Percentiles rank a stretch among this genome's conserved stretches.
Conservation (phyloP, 2,797 vertebrate species). For the Telmatherina bonti region DNA sequence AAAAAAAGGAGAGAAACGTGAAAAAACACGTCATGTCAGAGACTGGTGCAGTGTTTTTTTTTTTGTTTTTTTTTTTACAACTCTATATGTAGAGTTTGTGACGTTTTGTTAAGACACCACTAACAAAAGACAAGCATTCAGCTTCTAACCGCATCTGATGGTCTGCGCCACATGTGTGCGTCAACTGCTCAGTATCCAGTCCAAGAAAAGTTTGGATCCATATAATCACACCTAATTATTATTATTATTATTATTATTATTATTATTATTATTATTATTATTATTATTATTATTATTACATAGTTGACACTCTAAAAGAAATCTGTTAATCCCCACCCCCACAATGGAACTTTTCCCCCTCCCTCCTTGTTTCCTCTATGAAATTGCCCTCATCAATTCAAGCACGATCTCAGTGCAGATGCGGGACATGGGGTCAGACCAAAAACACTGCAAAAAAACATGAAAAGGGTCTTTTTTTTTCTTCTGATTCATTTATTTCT, state of each 20-base stretch:
- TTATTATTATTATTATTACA: background rate
- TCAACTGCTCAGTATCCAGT: constrained; percentile 47
- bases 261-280: constrained; percentile 6
- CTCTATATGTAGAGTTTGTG: constrained; percentile 48
- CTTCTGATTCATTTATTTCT: background rate
- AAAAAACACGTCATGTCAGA: constrained; percentile 49
- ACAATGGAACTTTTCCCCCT: constrained; percentile 34
- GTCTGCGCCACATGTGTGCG: constrained; percentile 78
- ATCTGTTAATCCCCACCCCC: constrained; percentile 58
- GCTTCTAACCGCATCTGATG: constrained; percentile 53
- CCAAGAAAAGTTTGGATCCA: constrained; percentile 36
- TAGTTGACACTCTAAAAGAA: background rate
- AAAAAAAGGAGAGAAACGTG: constrained; percentile 31
- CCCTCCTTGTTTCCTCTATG: constrained; percentile 52
- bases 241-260: background rate
- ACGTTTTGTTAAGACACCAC: constrained; percentile 74
- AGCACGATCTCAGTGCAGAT: constrained; percentile 82
- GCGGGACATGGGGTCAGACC: constrained; percentile 79
- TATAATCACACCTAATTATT: background rate
- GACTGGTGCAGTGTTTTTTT: constrained; percentile 43
- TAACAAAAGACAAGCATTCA: constrained; percentile 75
- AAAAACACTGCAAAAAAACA: constrained; percentile 41
- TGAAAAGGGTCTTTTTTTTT: background rate
- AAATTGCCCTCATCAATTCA: constrained; percentile 92
- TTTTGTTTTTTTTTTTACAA: background rate